phyloP scores from a whole-genome alignment of 2,888 invertebrate species.

The Spilarctia lutea region DNA sequence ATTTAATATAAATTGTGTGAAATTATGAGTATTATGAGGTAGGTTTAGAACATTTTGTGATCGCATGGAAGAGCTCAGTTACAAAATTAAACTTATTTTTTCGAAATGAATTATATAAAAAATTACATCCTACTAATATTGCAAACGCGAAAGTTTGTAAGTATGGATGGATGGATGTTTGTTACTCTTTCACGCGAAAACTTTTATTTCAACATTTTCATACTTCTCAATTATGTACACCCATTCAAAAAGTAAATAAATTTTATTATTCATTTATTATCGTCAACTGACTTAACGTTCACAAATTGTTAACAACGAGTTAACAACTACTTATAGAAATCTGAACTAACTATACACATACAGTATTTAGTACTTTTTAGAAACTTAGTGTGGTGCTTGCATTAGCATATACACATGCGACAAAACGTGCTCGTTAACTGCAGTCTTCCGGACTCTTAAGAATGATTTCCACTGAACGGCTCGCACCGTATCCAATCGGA shows the following conservation, averaged over 20 bases:
- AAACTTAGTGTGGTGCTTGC: not conserved
- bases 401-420: not conserved
- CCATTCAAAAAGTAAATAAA: not conserved
- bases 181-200: too few relatives aligned
- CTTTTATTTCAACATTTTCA: not conserved
- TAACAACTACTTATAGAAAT: not conserved
- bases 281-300: too few relatives aligned
- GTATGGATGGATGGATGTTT: too few relatives aligned
- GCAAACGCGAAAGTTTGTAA: too few relatives aligned
- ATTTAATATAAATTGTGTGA: conserved; percentile 14
- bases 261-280: too few relatives aligned
- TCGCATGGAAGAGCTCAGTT: not conserved
- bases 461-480: not conserved
- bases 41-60: not conserved
- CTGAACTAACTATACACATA: not conserved
- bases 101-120: too few relatives aligned
- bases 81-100: not conserved
- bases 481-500: too few relatives aligned
- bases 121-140: too few relatives aligned
- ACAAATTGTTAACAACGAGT: too few relatives aligned
- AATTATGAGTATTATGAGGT: not conserved
- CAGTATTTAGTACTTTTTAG: not conserved
- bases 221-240: not conserved
- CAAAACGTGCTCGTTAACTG: conserved; percentile 1
- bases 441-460: not conserved